Evolutionary conservation across 2,888 invertebrate species (phyloP).

Genomic region (Choreutis nemorana): DNA sequence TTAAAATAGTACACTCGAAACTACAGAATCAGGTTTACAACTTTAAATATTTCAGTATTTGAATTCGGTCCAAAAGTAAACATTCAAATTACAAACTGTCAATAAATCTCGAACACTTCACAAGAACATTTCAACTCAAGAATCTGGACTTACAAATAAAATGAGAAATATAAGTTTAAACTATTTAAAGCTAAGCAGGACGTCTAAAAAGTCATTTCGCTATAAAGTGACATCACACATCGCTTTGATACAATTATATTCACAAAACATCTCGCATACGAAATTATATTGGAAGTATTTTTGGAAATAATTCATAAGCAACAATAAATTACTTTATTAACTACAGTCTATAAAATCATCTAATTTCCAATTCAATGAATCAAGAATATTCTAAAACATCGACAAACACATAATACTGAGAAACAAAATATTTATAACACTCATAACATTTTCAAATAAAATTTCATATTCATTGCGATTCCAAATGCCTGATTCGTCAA

Average conservation of each 20-base stretch:
- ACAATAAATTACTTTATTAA: conserved; percentile 57
- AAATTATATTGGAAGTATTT: conserved; percentile 40
- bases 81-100: too few species aligned
- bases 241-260: conserved; percentile 23
- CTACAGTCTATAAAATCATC: conserved; percentile 58
- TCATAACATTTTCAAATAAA: conserved; percentile 36
- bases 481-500: conserved; percentile 24
- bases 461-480: conserved; percentile 21
- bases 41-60: too few species aligned
- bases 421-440: conserved; percentile 42
- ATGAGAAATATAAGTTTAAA: too few species aligned
- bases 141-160: too few species aligned
- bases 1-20: too few species aligned
- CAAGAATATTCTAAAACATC: conserved; percentile 48
- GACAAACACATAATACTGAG: conserved; percentile 62
- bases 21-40: too few species aligned
- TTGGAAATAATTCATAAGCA: conserved; percentile 58
- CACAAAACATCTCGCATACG: conserved; percentile 29
- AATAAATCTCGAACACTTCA: too few species aligned
- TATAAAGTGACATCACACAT: conserved; percentile 29
- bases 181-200: conserved; percentile 59
- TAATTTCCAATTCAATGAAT: conserved; percentile 45
- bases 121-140: too few species aligned
- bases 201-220: conserved; percentile 38
- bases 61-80: too few species aligned